A percentile compares a stretch with the other conserved stretches of the same genome.
Evolutionary conservation across 64 coral and sea anemone genomes (phyloP).

Genomic region (Anthopleura sola): DNA sequence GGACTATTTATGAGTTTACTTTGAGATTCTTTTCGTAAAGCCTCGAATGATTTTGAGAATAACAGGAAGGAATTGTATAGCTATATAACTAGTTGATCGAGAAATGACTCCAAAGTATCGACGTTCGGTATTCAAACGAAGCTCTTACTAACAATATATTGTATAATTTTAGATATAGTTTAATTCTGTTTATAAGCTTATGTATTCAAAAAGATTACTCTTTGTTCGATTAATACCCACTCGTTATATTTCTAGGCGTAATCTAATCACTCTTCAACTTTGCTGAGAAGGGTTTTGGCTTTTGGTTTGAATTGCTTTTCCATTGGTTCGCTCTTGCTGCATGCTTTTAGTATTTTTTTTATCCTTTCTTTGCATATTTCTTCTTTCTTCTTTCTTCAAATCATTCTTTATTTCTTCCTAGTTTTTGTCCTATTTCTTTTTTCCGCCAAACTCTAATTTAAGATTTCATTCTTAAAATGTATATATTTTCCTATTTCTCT

Average conservation of each 20-base stretch:
- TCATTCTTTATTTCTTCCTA: background rate
- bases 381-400: background rate
- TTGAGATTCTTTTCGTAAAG: background rate
- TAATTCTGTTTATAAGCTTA: background rate
- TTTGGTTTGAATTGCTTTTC: background rate
- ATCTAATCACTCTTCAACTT: background rate
- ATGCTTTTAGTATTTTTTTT: background rate
- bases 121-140: background rate
- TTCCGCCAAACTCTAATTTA: too few species aligned
- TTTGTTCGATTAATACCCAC: background rate
- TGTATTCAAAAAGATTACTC: background rate
- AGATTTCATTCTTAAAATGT: background rate
- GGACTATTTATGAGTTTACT: too few species aligned
- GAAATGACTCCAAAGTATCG: too few species aligned
- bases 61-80: too few species aligned
- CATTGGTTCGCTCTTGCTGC: background rate
- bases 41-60: background rate
- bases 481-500: too few species aligned
- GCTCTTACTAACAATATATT: background rate
- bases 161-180: background rate
- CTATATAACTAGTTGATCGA: too few species aligned
- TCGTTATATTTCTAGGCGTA: background rate
- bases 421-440: background rate
- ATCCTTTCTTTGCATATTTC: background rate
- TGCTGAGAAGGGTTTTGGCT: background rate